These are phyloP conservation scores for Hydrotaea diabolus DNA, from an alignment of 2,888 invertebrate species.

Conservation along the genomic window DNA sequence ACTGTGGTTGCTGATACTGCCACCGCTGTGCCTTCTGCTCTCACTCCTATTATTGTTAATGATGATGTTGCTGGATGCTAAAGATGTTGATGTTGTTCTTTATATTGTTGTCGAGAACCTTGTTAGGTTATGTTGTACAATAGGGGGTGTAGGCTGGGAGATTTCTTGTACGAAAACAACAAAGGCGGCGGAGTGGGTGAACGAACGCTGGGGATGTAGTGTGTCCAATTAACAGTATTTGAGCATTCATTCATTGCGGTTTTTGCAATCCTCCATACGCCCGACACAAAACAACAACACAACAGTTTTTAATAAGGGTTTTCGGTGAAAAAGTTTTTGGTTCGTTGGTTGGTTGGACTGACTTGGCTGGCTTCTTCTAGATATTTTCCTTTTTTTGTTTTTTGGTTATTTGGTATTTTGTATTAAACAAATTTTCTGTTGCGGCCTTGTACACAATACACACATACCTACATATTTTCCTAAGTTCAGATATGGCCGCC, in stretches of 20 bases:
- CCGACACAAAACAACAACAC: neutral
- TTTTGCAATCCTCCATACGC: constrained; percentile 3
- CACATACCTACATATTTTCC: too few species aligned
- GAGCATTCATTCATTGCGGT: constrained; percentile 18
- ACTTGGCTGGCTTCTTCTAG: neutral
- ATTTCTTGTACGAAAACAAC: too few species aligned
- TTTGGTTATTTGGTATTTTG: neutral
- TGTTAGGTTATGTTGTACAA: neutral
- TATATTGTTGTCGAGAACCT: constrained; percentile 1
- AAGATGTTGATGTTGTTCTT: constrained; percentile 2
- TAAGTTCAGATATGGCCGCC: neutral
- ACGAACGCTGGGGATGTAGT: neutral
- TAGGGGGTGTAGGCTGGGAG: too few species aligned
- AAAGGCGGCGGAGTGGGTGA: too few species aligned
- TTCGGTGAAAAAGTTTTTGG: neutral
- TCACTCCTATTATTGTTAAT: neutral
- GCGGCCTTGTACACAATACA: too few species aligned
- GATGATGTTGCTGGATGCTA: constrained; percentile 13
- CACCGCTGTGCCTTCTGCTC: neutral
- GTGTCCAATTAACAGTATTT: constrained; percentile 19
- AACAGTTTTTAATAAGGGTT: neutral
- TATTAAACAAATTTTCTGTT: neutral
- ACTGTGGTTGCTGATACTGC: neutral
- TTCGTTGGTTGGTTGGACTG: too few species aligned
- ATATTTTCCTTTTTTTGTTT: too few species aligned